Conservation (phyloP, 1,140 invertebrate genomes). For the Anoplolepis gracilipes region DNA sequence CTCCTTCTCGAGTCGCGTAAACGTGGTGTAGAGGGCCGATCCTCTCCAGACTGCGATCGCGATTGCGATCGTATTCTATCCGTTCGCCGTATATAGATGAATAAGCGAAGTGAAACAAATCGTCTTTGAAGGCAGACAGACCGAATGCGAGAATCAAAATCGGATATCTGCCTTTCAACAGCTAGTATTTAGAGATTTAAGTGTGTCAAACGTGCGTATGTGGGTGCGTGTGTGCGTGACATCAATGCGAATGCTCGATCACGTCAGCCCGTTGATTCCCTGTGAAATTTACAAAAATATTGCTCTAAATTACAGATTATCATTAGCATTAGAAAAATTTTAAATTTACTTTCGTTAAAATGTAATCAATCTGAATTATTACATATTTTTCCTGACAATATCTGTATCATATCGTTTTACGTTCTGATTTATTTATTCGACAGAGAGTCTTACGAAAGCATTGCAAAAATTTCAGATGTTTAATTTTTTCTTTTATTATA, state of each 20-base stretch:
- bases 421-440: background rate
- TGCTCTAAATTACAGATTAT: background rate
- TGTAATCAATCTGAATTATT: too few relatives aligned
- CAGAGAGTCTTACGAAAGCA: background rate
- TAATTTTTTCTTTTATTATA: background rate
- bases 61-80: background rate
- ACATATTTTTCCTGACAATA: too few relatives aligned
- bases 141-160: conserved; percentile 50
- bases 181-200: conserved; percentile 52
- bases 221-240: too few relatives aligned
- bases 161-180: conserved; percentile 43
- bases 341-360: too few relatives aligned
- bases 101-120: background rate
- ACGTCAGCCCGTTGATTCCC: background rate
- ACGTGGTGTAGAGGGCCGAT: conserved; percentile 10
- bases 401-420: background rate
- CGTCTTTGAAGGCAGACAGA: conserved; percentile 34
- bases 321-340: background rate
- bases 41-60: conserved; percentile 7
- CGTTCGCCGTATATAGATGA: conserved; percentile 20
- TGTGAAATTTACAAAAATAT: background rate
- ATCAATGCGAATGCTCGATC: conserved; percentile 32
- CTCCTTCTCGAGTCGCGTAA: conserved; percentile 3
- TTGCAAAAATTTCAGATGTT: background rate
- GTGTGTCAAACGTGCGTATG: conserved; percentile 5